These are phyloP conservation scores for Oreonectes daqikongensis DNA, from an alignment of 2,797 vertebrate genomes.

Conservation along the genomic window DNA sequence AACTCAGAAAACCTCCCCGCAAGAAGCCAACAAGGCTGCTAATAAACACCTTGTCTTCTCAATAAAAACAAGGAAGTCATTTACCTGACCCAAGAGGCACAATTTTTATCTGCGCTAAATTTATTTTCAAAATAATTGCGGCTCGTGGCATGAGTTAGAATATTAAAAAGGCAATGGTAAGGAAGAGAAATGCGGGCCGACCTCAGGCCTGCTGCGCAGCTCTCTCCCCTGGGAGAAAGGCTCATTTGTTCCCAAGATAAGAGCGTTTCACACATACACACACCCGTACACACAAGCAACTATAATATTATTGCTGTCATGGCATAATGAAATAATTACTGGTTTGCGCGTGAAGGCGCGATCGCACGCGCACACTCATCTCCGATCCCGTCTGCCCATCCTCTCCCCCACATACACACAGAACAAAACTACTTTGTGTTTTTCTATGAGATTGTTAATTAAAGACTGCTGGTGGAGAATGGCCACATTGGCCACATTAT, in stretches of 20 bases:
- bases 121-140: constrained; percentile 99
- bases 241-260: constrained; percentile 84
- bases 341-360: constrained; percentile 70
- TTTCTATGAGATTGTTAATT: constrained; percentile 46
- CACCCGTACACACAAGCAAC: constrained; percentile 59
- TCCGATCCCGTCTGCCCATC: constrained; percentile 52
- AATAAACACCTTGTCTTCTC: constrained; percentile 99
- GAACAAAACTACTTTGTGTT: constrained; percentile 44
- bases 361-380: constrained; percentile 22
- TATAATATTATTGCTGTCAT: constrained; percentile 83
- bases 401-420: constrained; percentile 40
- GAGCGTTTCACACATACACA: constrained; percentile 67
- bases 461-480: constrained; percentile 27
- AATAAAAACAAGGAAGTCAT: constrained; percentile 98
- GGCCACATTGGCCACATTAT: constrained; percentile 39
- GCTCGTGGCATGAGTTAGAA: constrained; percentile 84
- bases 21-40: constrained; percentile 96
- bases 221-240: constrained; percentile 85
- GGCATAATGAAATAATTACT: constrained; percentile 84
- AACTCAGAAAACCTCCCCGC: constrained; percentile 93
- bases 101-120: constrained; percentile 94
- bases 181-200: constrained; percentile 86
- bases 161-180: constrained; percentile 87
- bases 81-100: constrained; percentile 97
- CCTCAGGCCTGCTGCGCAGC: constrained; percentile 81